Conservation (phyloP, 2,888 invertebrate species). For the Eupithecia tripunctaria region DNA sequence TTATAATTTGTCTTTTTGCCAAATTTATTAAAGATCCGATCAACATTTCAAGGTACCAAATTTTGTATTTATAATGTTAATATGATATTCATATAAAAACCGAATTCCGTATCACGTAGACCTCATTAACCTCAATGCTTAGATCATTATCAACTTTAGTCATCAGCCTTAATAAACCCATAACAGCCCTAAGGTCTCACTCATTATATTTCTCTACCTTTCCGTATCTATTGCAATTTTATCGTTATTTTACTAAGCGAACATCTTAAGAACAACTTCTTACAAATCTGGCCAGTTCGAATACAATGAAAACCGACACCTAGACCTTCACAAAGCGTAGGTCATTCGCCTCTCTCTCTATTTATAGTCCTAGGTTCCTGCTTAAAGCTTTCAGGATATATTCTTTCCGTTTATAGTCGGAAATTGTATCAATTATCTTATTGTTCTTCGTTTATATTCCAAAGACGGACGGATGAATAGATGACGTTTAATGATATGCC, state of each 20-base stretch:
- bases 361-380: constrained; percentile 55
- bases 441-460: constrained; percentile 27
- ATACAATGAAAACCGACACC: constrained; percentile 15
- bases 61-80: too few species aligned
- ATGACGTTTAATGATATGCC: constrained; percentile 3
- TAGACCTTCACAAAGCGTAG: constrained; percentile 59
- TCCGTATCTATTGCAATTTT: background rate
- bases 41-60: background rate
- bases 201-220: background rate
- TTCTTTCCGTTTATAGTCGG: constrained; percentile 29
- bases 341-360: constrained; percentile 67
- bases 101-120: background rate
- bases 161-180: background rate
- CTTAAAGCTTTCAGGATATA: constrained; percentile 44
- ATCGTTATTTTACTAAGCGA: background rate
- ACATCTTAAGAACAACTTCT: background rate
- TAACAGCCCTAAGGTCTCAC: background rate
- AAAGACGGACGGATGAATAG: constrained; percentile 19
- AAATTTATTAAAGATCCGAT: background rate
- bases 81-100: background rate
- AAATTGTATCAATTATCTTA: constrained; percentile 27
- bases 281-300: constrained; percentile 17
- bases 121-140: background rate
- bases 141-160: background rate
- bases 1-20: background rate